Evolutionary conservation across 2,797 vertebrate genomes (phyloP), one percentile per base, ranked within the genome.

Genomic region (Luscinia luscinia): DNA sequence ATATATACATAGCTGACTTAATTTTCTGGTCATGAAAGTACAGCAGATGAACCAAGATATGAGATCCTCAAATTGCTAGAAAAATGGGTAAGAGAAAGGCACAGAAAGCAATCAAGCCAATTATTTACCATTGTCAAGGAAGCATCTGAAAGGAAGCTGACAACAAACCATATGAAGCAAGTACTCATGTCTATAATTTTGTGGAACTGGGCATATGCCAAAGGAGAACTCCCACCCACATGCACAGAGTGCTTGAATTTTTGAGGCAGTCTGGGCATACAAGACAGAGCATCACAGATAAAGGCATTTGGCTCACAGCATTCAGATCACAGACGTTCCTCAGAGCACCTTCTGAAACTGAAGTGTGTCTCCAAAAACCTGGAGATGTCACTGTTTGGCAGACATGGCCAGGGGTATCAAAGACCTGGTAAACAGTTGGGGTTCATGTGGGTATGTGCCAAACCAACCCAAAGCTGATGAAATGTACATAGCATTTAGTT

Each of bases 61-160:
- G 28, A 94, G 68, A 94, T 49, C n/a, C 45, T 93, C 57, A 87
- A 58, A 82, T 40, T 80, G 78, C 61, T 93, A 34, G 72, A 81
- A 84, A 93, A 94, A 77, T 0, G 2, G 45, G 8, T 86, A 46
- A 69, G 66, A 89, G 62, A 81, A 90, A 76, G 30, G 38, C 76
- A 84, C 24, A 88, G 85, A 95, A 90, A 93, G 48, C 77, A 90
- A 93, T 68, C 77, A 87, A 93, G 38, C 45, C 64, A 92, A 79
- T 95, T 94, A 95, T 87, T 94, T 95, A 52, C 84, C 41, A 85
- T 68, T 95, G 86, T 92, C 81, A 83, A 77, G 5, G 22, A 94
- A 70, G 54, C 1, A 9, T 73, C 74, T 94, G 88, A 92, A 83
- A 83, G 57, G 64, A 87, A 89, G 81, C 57, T 74, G 86, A 89